phyloP scores from a whole-genome alignment of 2,113 vertebrate genomes.

The Pteronura brasiliensis region DNA sequence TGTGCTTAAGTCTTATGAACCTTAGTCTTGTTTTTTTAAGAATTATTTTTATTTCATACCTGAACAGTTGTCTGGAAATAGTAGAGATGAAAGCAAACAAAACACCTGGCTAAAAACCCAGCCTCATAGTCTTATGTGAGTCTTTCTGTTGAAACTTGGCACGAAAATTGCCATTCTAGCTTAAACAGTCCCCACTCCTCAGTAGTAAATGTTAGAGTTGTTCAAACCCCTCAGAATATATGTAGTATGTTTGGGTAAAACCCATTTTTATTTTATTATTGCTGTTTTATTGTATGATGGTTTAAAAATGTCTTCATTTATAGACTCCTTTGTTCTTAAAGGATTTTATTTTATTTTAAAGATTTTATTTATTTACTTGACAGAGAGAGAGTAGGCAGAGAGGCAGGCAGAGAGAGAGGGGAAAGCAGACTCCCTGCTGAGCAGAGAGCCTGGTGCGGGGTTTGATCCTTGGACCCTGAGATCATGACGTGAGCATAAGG shows the following conservation, averaged over 20 bases:
- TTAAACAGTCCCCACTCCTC: not conserved
- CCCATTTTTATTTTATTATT: slow-evolving; percentile 51
- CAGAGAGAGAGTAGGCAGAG: too few species aligned
- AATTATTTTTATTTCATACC: not conserved
- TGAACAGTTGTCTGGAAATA: slow-evolving; percentile 1
- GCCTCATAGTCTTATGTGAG: not conserved
- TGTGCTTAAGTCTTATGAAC: not conserved
- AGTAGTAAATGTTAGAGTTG: not conserved
- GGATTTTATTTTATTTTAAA: not conserved
- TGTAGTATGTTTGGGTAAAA: not conserved
- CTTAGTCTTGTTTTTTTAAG: not conserved
- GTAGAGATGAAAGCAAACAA: slow-evolving; percentile 27
- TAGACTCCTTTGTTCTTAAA: not conserved
- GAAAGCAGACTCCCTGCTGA: too few species aligned
- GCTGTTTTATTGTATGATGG: not conserved
- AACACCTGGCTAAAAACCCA: not conserved
- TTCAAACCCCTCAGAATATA: not conserved
- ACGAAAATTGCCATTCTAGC: not conserved
- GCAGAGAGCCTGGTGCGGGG: too few species aligned
- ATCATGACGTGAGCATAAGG: too few species aligned
- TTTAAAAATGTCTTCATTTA: slow-evolving; percentile 30
- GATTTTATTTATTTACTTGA: too few species aligned
- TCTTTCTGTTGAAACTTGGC: slow-evolving; percentile 18
- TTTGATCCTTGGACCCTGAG: too few species aligned
- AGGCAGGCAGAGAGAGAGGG: too few species aligned